Base-by-base conservation (phyloP, 2,797 vertebrate genomes). In the Eurystomus glaucurus region DNA sequence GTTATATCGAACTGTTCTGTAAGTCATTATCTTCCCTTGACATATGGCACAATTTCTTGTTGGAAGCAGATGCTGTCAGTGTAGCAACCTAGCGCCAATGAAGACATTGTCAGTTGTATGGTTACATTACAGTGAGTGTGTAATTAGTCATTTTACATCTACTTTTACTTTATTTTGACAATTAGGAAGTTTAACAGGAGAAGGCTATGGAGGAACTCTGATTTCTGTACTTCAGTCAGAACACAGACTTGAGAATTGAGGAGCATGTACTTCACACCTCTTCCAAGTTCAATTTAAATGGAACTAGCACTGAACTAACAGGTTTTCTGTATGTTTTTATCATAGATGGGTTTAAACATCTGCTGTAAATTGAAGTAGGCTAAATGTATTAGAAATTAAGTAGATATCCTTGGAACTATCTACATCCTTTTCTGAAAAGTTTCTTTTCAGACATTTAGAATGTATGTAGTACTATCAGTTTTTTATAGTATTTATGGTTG, bases 141-240 rank as follows among this genome's bases (percentile, higher is more conserved):
- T 61, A 95, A 93, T 93, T 81, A 75, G 65, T 72, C 78, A 45
- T 57, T 91, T 93, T 76, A 14, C 54, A 78, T 55, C 61, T 70
- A 41, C 41, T 94, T 91, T 51, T 74, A 58, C 79, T 93, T 65
- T 57, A 45, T 90, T 96, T 95, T 94, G 83, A 72, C 55, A 82
- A 41, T 83, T 72, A 60, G 46, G 50, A 84, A 86, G 33, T 22
- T 78, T 91, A 88, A 60, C 61, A 55, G 64, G 57, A 60, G 60
- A 64, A 87, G 54, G 31, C 9, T 95, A 9, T 72, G 51, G 28
- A 85, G 46, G 78, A 96, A 70, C 45, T 20, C 14, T n/a, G 78
- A 26, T 17, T 82, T 93, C 55, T 22, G 45, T 79, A 9, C 26
- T 65, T 83, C 28, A 45, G 37, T 51, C 54, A 60, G 35, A 66